phyloP scores from a whole-genome alignment of 2,113 vertebrate genomes.

The Holacanthus passer region DNA sequence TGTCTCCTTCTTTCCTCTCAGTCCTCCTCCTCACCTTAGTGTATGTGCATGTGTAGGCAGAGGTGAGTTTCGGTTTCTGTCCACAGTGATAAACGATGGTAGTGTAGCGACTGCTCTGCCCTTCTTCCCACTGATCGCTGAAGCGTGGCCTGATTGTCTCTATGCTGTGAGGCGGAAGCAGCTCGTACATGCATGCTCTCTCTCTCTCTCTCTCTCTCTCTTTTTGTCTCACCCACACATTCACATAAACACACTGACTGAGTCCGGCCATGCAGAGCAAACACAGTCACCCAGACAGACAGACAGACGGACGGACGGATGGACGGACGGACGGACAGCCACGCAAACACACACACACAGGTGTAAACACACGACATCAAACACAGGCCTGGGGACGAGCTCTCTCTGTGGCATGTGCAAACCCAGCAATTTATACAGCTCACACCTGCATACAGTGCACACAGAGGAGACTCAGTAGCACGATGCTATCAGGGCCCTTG shows the following conservation, averaged over 20 bases:
- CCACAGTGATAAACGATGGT: slow-evolving; percentile 54
- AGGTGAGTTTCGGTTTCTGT: slow-evolving; percentile 46
- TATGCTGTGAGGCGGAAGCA: slow-evolving; percentile 59
- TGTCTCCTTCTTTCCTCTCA: not conserved
- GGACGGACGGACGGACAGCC: not conserved
- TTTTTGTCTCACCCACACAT: slow-evolving; percentile 35
- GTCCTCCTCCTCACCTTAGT: slow-evolving; percentile 14
- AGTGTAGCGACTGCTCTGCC: slow-evolving; percentile 37
- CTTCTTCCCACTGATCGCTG: slow-evolving; percentile 56
- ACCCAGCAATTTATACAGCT: slow-evolving; percentile 2
- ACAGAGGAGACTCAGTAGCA: slow-evolving; percentile 12
- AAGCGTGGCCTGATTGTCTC: slow-evolving; percentile 68
- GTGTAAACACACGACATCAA: slow-evolving; percentile 60
- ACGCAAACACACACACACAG: slow-evolving; percentile 36
- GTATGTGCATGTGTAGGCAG: slow-evolving; percentile 38
- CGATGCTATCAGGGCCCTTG: slow-evolving; percentile 1
- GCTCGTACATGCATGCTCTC: slow-evolving; percentile 21
- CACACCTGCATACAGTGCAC: slow-evolving; percentile 27
- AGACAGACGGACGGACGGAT: slow-evolving; percentile 19
- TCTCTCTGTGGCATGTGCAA: slow-evolving; percentile 34
- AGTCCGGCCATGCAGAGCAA: slow-evolving; percentile 55
- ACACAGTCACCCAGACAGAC: slow-evolving; percentile 32
- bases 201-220: slow-evolving; percentile 27
- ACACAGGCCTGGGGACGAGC: slow-evolving; percentile 43
- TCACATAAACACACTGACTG: slow-evolving; percentile 48